Percentiles rank a stretch among this genome's conserved stretches.
phyloP scores from a whole-genome alignment of 2,113 vertebrate genomes.

The Podilymbus podiceps region DNA sequence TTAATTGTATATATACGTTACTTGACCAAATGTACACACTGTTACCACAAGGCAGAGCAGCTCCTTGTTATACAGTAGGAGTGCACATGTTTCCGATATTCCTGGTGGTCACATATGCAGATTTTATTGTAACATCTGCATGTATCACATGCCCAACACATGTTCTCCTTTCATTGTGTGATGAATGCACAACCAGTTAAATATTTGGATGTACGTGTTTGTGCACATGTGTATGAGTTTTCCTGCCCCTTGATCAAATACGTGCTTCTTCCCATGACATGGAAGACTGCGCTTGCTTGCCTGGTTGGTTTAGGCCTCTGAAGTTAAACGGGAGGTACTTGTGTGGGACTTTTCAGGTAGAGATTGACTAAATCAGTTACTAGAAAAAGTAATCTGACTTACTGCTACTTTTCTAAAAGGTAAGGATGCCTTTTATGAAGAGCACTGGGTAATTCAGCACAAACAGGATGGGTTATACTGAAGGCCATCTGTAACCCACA shows the following conservation, averaged over 20 bases:
- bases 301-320: not conserved
- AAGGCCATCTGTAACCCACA: not conserved
- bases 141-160: not conserved
- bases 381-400: not conserved
- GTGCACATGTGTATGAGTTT: not conserved
- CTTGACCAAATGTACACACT: not conserved
- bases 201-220: not conserved
- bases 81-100: rapidly evolving
- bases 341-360: not conserved
- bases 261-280: not conserved
- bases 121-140: not conserved
- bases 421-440: not conserved
- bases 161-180: not conserved
- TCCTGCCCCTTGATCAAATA: not conserved
- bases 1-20: not conserved
- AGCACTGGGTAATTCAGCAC: not conserved
- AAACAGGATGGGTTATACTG: not conserved
- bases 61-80: not conserved
- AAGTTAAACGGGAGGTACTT: not conserved
- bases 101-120: not conserved
- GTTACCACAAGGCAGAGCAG: not conserved
- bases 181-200: not conserved
- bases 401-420: not conserved
- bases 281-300: not conserved
- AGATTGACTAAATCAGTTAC: not conserved